These are phyloP conservation scores for Ypsolopha sequella DNA, from an alignment of 2,888 invertebrate genomes.

Conservation along the genomic window DNA sequence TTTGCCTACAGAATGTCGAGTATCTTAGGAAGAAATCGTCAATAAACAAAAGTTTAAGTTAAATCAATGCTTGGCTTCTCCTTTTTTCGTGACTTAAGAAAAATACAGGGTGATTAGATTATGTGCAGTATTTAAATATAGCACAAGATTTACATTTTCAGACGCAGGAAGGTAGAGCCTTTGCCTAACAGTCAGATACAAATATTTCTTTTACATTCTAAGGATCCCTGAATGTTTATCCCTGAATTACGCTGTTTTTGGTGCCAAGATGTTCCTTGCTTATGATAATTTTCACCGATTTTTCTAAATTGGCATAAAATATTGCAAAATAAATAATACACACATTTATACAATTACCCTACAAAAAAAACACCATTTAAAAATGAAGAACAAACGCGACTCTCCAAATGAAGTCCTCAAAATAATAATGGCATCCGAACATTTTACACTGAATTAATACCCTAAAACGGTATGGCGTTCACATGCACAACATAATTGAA, in stretches of 20 bases:
- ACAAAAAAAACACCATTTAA: constrained; percentile 30
- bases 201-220: too few species aligned
- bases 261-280: too few species aligned
- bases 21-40: constrained; percentile 60
- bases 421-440: constrained; percentile 54
- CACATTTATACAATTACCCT: too few species aligned
- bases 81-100: constrained; percentile 16
- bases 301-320: too few species aligned
- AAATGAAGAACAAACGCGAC: constrained; percentile 36
- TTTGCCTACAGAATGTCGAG: constrained; percentile 32
- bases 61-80: constrained; percentile 53
- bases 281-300: too few species aligned
- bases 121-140: background rate
- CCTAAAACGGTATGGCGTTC: constrained; percentile 26
- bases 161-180: too few species aligned
- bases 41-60: constrained; percentile 64
- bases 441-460: constrained; percentile 31
- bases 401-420: constrained; percentile 51
- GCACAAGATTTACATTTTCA: too few species aligned
- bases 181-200: too few species aligned
- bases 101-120: constrained; percentile 28
- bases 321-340: too few species aligned
- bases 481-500: constrained; percentile 34
- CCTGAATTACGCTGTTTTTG: too few species aligned
- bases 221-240: too few species aligned